Conservation (phyloP, 2,888 invertebrate species). For the Noctua comes region DNA sequence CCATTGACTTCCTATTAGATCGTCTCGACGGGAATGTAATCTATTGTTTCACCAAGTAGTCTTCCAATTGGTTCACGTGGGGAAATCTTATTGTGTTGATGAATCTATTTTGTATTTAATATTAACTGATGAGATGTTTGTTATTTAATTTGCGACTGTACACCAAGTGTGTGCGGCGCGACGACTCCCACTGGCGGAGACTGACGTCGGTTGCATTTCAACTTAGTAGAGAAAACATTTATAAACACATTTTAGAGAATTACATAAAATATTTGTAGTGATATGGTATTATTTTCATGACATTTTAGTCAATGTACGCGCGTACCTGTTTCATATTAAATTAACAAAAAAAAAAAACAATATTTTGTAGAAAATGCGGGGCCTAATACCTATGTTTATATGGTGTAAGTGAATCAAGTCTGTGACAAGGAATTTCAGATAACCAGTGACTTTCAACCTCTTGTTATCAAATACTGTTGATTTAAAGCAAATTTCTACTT, state of each 20-base stretch:
- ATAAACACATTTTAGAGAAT: slow-evolving; percentile 70
- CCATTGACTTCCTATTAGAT: slow-evolving; percentile 69
- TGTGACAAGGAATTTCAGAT: slow-evolving; percentile 61
- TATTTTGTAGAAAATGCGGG: slow-evolving; percentile 77
- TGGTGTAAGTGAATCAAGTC: slow-evolving; percentile 64
- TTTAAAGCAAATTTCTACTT: slow-evolving; percentile 63
- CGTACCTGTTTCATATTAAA: slow-evolving; percentile 83
- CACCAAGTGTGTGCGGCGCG: slow-evolving; percentile 53
- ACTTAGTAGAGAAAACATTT: slow-evolving; percentile 69
- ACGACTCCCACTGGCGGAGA: slow-evolving; percentile 42
- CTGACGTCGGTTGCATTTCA: slow-evolving; percentile 71
- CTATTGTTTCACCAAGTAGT: slow-evolving; percentile 76
- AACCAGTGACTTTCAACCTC: slow-evolving; percentile 70
- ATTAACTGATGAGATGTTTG: slow-evolving; percentile 63
- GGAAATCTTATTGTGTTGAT: slow-evolving; percentile 75
- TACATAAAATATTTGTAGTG: slow-evolving; percentile 68
- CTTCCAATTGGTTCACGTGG: slow-evolving; percentile 85
- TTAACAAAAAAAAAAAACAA: slow-evolving; percentile 69
- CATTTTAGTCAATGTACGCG: slow-evolving; percentile 82
- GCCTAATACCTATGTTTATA: slow-evolving; percentile 76
- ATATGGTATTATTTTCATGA: slow-evolving; percentile 80
- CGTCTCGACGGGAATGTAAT: slow-evolving; percentile 65
- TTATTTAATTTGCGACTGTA: slow-evolving; percentile 66
- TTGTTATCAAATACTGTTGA: slow-evolving; percentile 51
- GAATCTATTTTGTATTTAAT: slow-evolving; percentile 73